Evolutionary conservation across 2,113 vertebrate genomes (phyloP).

Genomic region (Cercopithecus mona): DNA sequence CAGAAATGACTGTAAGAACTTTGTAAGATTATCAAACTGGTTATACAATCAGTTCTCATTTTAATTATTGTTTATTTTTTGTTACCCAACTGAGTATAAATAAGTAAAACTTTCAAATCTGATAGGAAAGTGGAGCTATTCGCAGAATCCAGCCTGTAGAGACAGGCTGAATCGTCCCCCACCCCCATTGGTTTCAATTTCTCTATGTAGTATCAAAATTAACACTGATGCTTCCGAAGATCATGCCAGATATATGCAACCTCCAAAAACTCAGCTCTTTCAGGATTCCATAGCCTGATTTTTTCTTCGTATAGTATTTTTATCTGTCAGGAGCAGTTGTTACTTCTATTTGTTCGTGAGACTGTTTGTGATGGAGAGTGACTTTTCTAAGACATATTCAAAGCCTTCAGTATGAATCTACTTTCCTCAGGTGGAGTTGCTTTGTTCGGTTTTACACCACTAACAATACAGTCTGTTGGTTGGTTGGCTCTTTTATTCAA

Average conservation of each 20-base stretch:
- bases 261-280: background rate
- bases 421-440: background rate
- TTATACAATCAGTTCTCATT: background rate
- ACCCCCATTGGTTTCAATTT: background rate
- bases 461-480: background rate
- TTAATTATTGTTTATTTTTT: background rate
- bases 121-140: background rate
- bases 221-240: background rate
- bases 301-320: background rate
- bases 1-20: background rate
- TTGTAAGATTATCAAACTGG: background rate
- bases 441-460: background rate
- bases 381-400: background rate
- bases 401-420: background rate
- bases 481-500: background rate
- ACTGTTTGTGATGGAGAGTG: background rate
- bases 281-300: background rate
- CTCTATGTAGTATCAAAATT: background rate
- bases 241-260: background rate
- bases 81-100: too few species aligned
- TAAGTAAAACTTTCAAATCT: background rate
- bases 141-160: background rate
- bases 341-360: background rate
- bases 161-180: background rate
- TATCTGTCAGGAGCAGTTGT: background rate